Base-by-base conservation (phyloP, 2,797 vertebrate species). In the Setipinna tenuifilis region DNA sequence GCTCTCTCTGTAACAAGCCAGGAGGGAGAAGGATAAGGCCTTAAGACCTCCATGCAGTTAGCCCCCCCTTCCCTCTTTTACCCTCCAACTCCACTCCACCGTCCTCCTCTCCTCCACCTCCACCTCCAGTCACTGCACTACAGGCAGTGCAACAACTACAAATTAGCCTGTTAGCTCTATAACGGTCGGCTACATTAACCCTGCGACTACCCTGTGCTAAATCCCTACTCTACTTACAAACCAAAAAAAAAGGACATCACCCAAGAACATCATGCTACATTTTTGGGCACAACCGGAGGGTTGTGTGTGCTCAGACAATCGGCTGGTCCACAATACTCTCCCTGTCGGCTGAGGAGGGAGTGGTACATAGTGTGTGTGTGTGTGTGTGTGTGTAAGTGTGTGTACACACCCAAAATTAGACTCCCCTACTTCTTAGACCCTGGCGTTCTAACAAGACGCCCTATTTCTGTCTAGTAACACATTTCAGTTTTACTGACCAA, bases 261-360 rank as follows among this genome's bases (percentile, higher is more conserved):
- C 71, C 71, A 78, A 78, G 31, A 78, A 78, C 5, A 44, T 41
- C 71, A 44, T 78, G 71, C 71, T 78, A 78, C 71, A 78, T 78
- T 44, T 75, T 44, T 78, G 71, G 68, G 28, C 31, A 35, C 68
- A 16, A 31, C 65, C 31, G 65, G 25, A 71, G 68, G 35, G 71
- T 21, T 21, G 31, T 44, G 31, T 78, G 35, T 41, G 19, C 19
- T 78, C 31, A 41, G 71, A 78, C 71, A 78, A 44, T 78, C 35
- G 71, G 71, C 71, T 78, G 71, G 35, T 78, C 71, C 35, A 78
- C 71, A 78, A 78, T 78, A 78, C 71, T 78, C 71, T 75, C 68
- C 35, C 31, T 78, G 71, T 78, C 71, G 71, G 71, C 31, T 44
- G 71, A 41, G 68, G 28, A 44, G 14, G 31, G 35, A 35, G 19